phyloP scores from a whole-genome alignment of 92 coral and sea anemone genomes.

The Epizoanthus rinbou region DNA sequence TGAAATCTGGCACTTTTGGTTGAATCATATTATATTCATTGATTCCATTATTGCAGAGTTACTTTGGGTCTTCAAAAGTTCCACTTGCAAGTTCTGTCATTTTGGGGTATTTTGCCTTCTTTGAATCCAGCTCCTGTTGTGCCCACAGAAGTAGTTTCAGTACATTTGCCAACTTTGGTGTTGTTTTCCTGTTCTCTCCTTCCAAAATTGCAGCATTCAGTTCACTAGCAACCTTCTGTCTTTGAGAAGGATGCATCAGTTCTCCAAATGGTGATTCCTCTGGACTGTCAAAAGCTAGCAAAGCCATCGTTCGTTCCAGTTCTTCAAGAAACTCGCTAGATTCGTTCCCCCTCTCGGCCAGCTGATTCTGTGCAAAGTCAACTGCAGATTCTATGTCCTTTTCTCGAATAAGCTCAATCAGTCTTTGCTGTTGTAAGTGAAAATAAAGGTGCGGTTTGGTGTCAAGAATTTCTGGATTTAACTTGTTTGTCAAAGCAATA shows the following conservation, averaged over 20 bases:
- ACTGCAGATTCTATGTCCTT: constrained; percentile 97
- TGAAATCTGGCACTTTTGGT: no score
- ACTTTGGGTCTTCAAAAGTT: constrained; percentile 80
- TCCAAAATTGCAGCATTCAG: constrained; percentile 95
- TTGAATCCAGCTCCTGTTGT: constrained; percentile 90
- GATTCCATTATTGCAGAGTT: background rate
- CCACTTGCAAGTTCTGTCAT: constrained; percentile 95
- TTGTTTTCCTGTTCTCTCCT: constrained; percentile 87
- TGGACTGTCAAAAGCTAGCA: constrained; percentile 96
- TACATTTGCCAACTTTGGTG: constrained; percentile 89
- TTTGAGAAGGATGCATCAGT: constrained; percentile 84
- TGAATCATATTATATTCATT: background rate
- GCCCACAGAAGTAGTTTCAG: constrained; percentile 94
- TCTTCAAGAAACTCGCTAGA: constrained; percentile 93
- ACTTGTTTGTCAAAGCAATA: constrained; percentile 88
- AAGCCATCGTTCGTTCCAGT: constrained; percentile 96
- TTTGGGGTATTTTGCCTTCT: constrained; percentile 93
- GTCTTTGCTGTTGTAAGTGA: constrained; percentile 95
- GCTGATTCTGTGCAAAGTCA: constrained; percentile 97
- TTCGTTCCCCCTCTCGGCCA: constrained; percentile 96
- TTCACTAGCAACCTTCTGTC: constrained; percentile 99
- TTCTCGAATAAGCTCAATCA: constrained; percentile 92
- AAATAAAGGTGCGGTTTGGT: constrained; percentile 86
- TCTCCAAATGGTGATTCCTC: constrained; percentile 98
- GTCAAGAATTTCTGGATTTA: constrained; percentile 96